These are phyloP conservation scores for Synaphobranchus kaupii DNA, from an alignment of 2,797 vertebrate species.

Conservation along the genomic window DNA sequence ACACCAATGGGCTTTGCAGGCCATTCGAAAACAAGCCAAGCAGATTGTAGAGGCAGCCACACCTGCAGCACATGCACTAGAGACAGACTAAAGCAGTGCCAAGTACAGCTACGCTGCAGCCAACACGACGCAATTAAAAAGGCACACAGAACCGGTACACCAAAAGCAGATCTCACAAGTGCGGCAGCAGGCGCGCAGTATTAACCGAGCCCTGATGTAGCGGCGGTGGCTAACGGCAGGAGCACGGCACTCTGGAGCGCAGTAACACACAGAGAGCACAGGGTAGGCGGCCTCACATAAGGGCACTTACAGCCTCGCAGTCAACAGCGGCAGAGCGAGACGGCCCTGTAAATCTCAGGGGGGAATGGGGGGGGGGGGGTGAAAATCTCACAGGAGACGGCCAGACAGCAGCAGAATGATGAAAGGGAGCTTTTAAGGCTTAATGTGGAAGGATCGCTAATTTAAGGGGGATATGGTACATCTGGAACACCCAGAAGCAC, in stretches of 20 bases:
- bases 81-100: not conserved
- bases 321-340: not conserved
- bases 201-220: not conserved
- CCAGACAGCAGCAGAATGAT: not conserved
- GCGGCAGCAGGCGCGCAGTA: not conserved
- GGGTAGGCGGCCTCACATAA: not conserved
- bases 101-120: not conserved
- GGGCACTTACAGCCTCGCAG: not conserved
- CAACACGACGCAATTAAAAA: too few relatives aligned
- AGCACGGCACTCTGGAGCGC: not conserved
- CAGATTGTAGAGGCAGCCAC: not conserved
- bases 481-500: not conserved
- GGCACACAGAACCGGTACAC: not conserved
- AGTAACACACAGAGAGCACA: not conserved
- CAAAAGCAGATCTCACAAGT: not conserved
- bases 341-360: not conserved
- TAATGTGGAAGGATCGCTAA: not conserved
- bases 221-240: not conserved
- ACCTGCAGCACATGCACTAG: not conserved
- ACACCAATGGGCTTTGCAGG: not conserved
- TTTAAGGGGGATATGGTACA: not conserved
- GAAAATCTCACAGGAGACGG: not conserved
- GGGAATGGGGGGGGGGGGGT: not conserved
- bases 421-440: not conserved
- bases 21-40: not conserved